These are phyloP conservation scores for Rhinogobius similis DNA, from an alignment of 2,113 vertebrate species.

Conservation along the genomic window DNA sequence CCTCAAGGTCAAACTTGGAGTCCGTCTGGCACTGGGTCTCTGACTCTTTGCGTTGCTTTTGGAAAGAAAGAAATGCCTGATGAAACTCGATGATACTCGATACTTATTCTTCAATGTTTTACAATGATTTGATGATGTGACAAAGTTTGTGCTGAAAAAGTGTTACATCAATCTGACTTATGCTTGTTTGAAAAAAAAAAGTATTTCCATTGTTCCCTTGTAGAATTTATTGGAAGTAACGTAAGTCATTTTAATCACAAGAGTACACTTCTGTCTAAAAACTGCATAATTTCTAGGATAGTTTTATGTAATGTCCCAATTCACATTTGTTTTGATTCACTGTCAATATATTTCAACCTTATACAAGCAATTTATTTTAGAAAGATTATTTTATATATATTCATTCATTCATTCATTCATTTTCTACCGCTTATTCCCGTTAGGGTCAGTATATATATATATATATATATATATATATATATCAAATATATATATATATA, in stretches of 20 bases:
- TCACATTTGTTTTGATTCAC: not conserved
- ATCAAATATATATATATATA: too few relatives aligned
- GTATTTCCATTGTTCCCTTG: too few relatives aligned
- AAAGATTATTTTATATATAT: too few relatives aligned
- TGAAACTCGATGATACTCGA: too few relatives aligned
- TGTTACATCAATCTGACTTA: not conserved
- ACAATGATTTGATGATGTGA: not conserved
- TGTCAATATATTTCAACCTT: not conserved
- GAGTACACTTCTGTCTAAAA: not conserved
- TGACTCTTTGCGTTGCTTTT: slow-evolving; percentile 92
- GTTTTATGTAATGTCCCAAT: not conserved
- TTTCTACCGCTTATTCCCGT: too few relatives aligned
- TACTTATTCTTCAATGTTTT: too few relatives aligned
- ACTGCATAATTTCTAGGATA: not conserved
- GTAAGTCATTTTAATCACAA: too few relatives aligned
- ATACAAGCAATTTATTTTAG: not conserved
- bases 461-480: too few relatives aligned
- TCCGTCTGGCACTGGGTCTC: slow-evolving; percentile 98
- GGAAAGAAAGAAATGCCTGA: not conserved
- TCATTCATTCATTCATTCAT: too few relatives aligned
- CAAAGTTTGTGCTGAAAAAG: not conserved
- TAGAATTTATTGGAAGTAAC: too few relatives aligned
- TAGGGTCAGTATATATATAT: too few relatives aligned
- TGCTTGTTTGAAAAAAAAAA: not conserved
- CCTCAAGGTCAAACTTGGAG: slow-evolving; percentile 85